Evolutionary conservation across 1,140 invertebrate genomes (phyloP).

Genomic region (Prorops nasuta): DNA sequence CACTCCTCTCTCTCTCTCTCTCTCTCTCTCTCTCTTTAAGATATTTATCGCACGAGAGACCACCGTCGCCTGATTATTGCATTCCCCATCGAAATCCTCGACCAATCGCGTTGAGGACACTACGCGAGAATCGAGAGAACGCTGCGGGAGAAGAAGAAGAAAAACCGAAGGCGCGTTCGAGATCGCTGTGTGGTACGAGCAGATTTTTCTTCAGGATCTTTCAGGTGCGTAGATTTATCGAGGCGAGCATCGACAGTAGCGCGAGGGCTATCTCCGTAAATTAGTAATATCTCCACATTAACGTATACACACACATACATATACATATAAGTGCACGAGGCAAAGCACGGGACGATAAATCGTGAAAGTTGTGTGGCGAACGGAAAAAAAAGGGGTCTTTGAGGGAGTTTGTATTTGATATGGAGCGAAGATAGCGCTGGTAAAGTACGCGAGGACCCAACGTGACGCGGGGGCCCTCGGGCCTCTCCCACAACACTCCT

Average conservation of each 20-base stretch:
- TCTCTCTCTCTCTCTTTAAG: not conserved
- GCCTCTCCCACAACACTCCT: too few relatives aligned
- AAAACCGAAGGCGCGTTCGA: constrained; percentile 15
- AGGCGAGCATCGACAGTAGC: too few relatives aligned
- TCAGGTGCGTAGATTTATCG: too few relatives aligned
- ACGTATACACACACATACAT: too few relatives aligned
- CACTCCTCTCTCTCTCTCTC: constrained; percentile 1
- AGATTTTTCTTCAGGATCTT: too few relatives aligned
- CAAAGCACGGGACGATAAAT: too few relatives aligned
- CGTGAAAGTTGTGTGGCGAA: too few relatives aligned
- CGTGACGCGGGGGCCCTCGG: not conserved
- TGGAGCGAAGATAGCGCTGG: not conserved
- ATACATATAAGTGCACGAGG: too few relatives aligned
- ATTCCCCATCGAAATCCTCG: not conserved
- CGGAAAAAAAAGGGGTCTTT: constrained; percentile 1
- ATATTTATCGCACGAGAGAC: not conserved
- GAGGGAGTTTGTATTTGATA: not conserved
- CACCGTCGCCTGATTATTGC: not conserved
- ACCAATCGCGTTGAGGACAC: not conserved
- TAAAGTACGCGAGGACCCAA: not conserved
- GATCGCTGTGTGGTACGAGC: too few relatives aligned
- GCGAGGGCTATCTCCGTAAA: too few relatives aligned
- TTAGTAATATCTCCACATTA: too few relatives aligned
- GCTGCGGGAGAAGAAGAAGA: constrained; percentile 16
- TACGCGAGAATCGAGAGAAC: not conserved